A percentile compares a stretch with the other conserved stretches of the same genome.
Evolutionary conservation across 2,888 invertebrate species (phyloP).

Genomic region (Tetragonisca angustula): DNA sequence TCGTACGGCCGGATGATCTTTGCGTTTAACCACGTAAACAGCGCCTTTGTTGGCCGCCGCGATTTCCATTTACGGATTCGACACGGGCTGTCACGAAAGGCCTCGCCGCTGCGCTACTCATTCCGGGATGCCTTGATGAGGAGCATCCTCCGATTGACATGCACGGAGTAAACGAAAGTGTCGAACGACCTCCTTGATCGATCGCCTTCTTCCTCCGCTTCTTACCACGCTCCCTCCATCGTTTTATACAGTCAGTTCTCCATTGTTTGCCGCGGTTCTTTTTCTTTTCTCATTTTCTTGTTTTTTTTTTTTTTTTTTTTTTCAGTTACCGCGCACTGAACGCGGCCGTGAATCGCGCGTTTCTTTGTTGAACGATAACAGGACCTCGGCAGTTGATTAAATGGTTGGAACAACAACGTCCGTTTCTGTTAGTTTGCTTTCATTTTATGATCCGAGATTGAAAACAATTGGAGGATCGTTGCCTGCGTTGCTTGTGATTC

Average conservation of each 20-base stretch:
- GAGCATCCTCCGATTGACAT: conserved; percentile 50
- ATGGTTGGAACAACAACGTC: background rate
- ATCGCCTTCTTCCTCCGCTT: conserved; percentile 28
- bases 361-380: conserved; percentile 24
- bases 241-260: conserved; percentile 25
- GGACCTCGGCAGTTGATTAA: conserved; percentile 6
- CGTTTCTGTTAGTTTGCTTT: too few species aligned
- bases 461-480: background rate
- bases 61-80: conserved; percentile 83
- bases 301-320: background rate
- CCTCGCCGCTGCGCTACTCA: conserved; percentile 62
- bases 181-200: conserved; percentile 46
- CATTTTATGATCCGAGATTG: background rate
- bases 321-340: conserved; percentile 19
- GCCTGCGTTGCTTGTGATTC: background rate
- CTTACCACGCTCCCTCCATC: conserved; percentile 36
- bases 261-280: conserved; percentile 15
- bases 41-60: conserved; percentile 79
- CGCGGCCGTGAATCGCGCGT: conserved; percentile 26
- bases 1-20: conserved; percentile 53
- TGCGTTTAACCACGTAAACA: conserved; percentile 82
- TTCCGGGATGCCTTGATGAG: conserved; percentile 49
- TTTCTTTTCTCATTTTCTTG: too few species aligned
- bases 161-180: conserved; percentile 53
- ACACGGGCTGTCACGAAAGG: conserved; percentile 76